Base-by-base conservation (phyloP, 2,113 vertebrate species). In the Peromyscus maniculatus region DNA sequence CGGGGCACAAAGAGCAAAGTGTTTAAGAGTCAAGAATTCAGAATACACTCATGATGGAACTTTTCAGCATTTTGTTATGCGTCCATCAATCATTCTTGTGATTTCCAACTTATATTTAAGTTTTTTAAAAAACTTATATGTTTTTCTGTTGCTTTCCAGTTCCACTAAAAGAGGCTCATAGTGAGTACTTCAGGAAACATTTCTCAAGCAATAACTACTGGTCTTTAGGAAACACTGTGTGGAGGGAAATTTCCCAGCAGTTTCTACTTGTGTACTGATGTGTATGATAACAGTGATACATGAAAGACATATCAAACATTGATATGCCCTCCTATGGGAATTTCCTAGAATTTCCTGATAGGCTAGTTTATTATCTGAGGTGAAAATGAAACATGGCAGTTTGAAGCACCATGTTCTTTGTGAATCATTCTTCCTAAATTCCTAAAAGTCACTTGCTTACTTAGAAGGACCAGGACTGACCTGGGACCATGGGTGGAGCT, bases 321-420 rank as follows among this genome's bases (percentile, higher is more conserved):
- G n/a, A 78, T 39, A 16, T 62, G 9, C 12, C 89, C 83, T 67
- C 0, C 12, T 69, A 93, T 67, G 15, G 71, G 91, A 43, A 43
- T 43, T 43, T 43, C 39, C 39, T 28, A 15, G 15, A 74, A 1
- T 92, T 24, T 55, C 39, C 59, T 67, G 36, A 89, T 67, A 16
- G 86, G 4, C 36, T 83, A 84, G 62, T 72, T 77, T 71, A 55
- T 16, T 89, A 43, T 91, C 28, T 87, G 26, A 82, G 26, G 64
- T 43, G 21, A 91, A 93, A 89, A 77, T 62, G 69, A 96, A 87
- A 62, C 39, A 31, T 36, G 5, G 24, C 86, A 80, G 93, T 64
- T 80, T 7, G 71, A 36, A 36, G 57, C 2, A 39, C n/a, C 2
- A 24, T 89, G 11, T 7, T 80, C 92, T 17, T 89, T 87, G 46